Percentiles rank a stretch among this genome's conserved stretches.
Evolutionary conservation across 1,140 invertebrate species (phyloP).

Genomic region (Dufourea novaeangliae): DNA sequence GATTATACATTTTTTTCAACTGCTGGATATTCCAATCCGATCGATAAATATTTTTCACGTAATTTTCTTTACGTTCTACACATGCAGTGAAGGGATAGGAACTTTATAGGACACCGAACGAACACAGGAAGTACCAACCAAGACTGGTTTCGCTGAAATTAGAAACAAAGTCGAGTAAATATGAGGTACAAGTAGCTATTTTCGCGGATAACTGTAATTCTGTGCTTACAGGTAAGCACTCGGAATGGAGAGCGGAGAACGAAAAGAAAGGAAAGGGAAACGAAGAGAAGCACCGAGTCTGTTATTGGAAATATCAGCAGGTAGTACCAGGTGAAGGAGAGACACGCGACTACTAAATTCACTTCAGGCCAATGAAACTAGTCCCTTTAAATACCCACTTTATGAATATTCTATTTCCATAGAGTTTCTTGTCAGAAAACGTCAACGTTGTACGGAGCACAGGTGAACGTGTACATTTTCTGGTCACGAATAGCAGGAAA

Average conservation of each 20-base stretch:
- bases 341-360: constrained; percentile 18
- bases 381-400: not conserved
- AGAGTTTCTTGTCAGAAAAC: not conserved
- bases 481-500: too few species aligned
- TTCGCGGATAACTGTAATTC: constrained; percentile 26
- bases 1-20: not conserved
- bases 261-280: not conserved
- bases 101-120: not conserved
- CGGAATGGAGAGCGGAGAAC: not conserved
- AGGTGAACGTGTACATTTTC: too few species aligned
- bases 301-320: constrained; percentile 18
- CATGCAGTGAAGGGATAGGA: not conserved
- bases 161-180: not conserved
- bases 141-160: not conserved
- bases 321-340: constrained; percentile 8
- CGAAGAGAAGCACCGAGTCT: too few species aligned
- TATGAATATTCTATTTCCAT: not conserved
- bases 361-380: not conserved
- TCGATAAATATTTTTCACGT: not conserved
- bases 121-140: not conserved
- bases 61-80: too few species aligned
- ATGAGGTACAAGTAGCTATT: not conserved
- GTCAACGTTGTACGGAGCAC: not conserved
- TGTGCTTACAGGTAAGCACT: not conserved
- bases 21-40: not conserved